Evolutionary conservation across 2,797 vertebrate species (phyloP), one percentile per base, ranked within the genome.

Genomic region (Mastacembelus armatus): DNA sequence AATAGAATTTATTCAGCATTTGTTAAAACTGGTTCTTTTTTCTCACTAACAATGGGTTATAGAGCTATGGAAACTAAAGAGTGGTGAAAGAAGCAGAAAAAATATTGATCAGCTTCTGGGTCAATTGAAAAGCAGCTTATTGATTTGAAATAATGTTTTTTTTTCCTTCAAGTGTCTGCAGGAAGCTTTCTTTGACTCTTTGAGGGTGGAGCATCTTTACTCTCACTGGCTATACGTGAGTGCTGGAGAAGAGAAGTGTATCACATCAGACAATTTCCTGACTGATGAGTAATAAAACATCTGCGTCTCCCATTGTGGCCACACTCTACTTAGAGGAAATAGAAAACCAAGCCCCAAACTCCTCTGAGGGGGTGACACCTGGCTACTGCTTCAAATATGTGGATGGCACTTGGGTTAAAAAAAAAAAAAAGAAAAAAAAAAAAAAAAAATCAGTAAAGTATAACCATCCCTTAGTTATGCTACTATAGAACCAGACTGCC

Each of bases 251-350:
- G n/a, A n/a, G n/a, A n/a, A n/a, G 42, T 57, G 47, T 22, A 38
- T 47, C 50, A 61, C 55, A 42, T 71, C 32, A 40, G 51, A 70
- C 56, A 29, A 35, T 62, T 56, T 39, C 47, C 30, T 44, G 50
- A 33, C 45, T 29, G 67, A 81, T 70, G 54, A 80, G 62, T 82
- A 87, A 63, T 36, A 72, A 85, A n/a, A n/a, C 19, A 5, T 7
- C 7, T 35, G 30, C n/a, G 18, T 32, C 9, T 19, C 12, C 21
- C 44, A 16, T 47, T 27, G 26, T 48, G 8, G 9, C 26, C 15
- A 9, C 10, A 4, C 14, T 16, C 21, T 14, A 15, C 11, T 21
- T 16, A 10, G 10, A 45, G 1, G 14, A 45, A 26, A 22, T 12
- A 24, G 12, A 48, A n/a, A n/a, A 16, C 3, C 5, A 26, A 16